Conservation (phyloP, 2,888 invertebrate species). For the Lutraria lutraria region DNA sequence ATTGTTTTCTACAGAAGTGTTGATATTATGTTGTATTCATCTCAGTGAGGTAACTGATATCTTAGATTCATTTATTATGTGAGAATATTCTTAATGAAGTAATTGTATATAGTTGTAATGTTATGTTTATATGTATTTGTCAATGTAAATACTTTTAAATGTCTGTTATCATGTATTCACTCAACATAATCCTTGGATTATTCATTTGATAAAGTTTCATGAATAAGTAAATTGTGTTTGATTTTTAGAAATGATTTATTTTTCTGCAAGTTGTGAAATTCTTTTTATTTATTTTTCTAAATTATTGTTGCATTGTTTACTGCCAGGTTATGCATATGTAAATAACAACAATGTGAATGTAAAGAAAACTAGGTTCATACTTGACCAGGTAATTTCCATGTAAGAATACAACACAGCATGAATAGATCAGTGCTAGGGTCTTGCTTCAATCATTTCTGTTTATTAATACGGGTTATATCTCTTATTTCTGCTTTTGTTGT, state of each 20-base stretch:
- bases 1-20: not conserved
- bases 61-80: not conserved
- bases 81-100: not conserved
- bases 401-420: not conserved
- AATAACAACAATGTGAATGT: not conserved
- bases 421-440: not conserved
- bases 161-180: slow-evolving; percentile 27
- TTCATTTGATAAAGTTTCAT: slow-evolving; percentile 22
- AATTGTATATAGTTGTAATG: slow-evolving; percentile 43
- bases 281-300: slow-evolving; percentile 12
- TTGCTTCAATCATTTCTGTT: slow-evolving; percentile 1
- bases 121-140: slow-evolving; percentile 43
- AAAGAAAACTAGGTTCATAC: too few relatives aligned
- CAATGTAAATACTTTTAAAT: slow-evolving; percentile 42
- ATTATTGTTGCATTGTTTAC: not conserved
- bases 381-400: not conserved
- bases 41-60: not conserved
- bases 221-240: not conserved
- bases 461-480: slow-evolving; percentile 10
- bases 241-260: not conserved
- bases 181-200: not conserved
- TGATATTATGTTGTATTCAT: not conserved
- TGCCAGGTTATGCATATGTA: not conserved
- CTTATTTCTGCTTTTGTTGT: not conserved
- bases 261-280: not conserved